Evolutionary conservation across 2,888 invertebrate species (phyloP).

Genomic region (Parnassius orleans): DNA sequence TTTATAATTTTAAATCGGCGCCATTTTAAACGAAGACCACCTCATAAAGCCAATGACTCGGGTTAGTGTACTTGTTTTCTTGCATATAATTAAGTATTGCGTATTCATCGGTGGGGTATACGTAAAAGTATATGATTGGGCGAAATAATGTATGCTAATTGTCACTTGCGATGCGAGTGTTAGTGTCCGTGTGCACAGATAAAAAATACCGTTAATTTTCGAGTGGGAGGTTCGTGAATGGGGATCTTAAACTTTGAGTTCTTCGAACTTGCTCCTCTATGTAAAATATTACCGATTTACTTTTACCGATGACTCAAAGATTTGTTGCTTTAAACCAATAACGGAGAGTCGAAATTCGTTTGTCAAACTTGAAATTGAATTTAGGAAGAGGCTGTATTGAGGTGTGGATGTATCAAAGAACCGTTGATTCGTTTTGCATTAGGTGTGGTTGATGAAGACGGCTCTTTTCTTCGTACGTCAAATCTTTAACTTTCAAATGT

Average conservation of each 20-base stretch:
- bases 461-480: slow-evolving; percentile 31
- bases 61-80: slow-evolving; percentile 14
- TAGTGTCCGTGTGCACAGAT: slow-evolving; percentile 37
- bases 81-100: slow-evolving; percentile 24
- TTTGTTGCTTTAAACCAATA: not conserved
- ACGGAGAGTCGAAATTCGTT: slow-evolving; percentile 9
- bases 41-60: slow-evolving; percentile 50
- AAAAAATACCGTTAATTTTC: slow-evolving; percentile 44
- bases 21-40: slow-evolving; percentile 43
- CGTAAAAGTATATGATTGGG: slow-evolving; percentile 20
- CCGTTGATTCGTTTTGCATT: slow-evolving; percentile 28
- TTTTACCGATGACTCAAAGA: not conserved
- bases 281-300: slow-evolving; percentile 9
- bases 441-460: slow-evolving; percentile 34
- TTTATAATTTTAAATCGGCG: not conserved
- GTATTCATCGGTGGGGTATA: slow-evolving; percentile 12
- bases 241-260: slow-evolving; percentile 40
- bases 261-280: slow-evolving; percentile 36
- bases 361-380: slow-evolving; percentile 6
- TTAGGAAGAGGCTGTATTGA: slow-evolving; percentile 8
- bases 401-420: slow-evolving; percentile 25
- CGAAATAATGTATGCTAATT: slow-evolving; percentile 30
- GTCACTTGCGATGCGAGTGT: slow-evolving; percentile 27
- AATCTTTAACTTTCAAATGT: slow-evolving; percentile 27
- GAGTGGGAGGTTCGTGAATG: slow-evolving; percentile 48